Evolutionary conservation across 2,113 vertebrate genomes (phyloP).

Genomic region (Enhydra lutris): DNA sequence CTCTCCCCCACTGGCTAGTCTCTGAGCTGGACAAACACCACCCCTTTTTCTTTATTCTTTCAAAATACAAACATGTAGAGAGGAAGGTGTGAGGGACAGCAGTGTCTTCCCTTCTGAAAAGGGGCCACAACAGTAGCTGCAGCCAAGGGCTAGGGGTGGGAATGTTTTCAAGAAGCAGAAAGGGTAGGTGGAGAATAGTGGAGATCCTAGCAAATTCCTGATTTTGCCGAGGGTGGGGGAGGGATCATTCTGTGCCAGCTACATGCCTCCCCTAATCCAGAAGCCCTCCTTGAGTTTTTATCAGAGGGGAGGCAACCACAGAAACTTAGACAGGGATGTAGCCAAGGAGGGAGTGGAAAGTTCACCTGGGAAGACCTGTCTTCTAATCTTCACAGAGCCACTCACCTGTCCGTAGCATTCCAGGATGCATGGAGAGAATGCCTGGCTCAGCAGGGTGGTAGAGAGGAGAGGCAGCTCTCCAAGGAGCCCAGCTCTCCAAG

Average conservation of each 20-base stretch:
- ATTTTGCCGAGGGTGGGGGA: background rate
- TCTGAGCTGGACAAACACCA: background rate
- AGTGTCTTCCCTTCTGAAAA: background rate
- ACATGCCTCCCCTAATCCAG: background rate
- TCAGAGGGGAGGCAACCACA: background rate
- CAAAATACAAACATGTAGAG: background rate
- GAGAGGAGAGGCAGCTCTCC: background rate
- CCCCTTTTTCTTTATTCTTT: background rate
- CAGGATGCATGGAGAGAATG: rapidly evolving
- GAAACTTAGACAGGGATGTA: background rate
- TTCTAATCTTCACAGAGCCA: background rate
- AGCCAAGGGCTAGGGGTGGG: no score
- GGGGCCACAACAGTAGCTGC: background rate
- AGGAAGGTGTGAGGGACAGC: background rate
- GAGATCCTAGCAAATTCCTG: background rate
- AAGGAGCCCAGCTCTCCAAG: background rate
- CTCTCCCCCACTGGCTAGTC: background rate
- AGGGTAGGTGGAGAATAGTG: background rate
- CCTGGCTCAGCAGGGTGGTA: no score
- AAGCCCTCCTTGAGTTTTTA: background rate
- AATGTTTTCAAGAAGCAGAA: background rate
- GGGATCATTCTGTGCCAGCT: background rate
- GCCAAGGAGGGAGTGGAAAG: background rate
- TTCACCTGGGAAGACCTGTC: no score
- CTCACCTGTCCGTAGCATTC: no score